Evolutionary conservation across 2,888 invertebrate species (phyloP).

Genomic region (Griposia aprilina): DNA sequence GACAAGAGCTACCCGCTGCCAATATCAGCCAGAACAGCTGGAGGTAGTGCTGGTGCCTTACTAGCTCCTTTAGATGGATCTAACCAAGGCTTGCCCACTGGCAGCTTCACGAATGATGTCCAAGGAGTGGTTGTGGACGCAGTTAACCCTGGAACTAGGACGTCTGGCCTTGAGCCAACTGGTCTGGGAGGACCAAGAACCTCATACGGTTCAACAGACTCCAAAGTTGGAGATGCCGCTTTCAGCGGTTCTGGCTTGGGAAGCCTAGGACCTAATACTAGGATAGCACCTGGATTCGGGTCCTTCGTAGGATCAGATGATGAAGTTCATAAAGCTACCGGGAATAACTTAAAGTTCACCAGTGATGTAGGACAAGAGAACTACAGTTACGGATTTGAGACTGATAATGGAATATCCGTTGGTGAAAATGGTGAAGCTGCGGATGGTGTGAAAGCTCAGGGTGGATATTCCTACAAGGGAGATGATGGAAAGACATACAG

Average conservation of each 20-base stretch:
- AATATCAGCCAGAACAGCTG: conserved; percentile 79
- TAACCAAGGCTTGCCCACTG: conserved; percentile 69
- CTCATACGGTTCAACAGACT: conserved; percentile 83
- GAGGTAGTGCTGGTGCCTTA: conserved; percentile 78
- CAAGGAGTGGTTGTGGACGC: conserved; percentile 88
- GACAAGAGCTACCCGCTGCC: conserved; percentile 84
- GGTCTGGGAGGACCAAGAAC: conserved; percentile 82
- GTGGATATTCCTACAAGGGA: conserved; percentile 83
- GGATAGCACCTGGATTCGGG: conserved; percentile 57
- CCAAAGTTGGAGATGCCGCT: conserved; percentile 87
- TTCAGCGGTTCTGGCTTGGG: conserved; percentile 76
- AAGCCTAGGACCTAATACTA: conserved; percentile 36
- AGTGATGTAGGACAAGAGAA: conserved; percentile 78
- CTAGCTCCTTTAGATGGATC: conserved; percentile 75
- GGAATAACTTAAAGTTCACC: conserved; percentile 75
- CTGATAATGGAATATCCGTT: conserved; percentile 84
- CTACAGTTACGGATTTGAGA: conserved; percentile 82
- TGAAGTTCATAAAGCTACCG: conserved; percentile 68
- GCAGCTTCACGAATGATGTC: conserved; percentile 82
- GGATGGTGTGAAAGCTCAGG: conserved; percentile 81
- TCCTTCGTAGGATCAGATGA: conserved; percentile 26
- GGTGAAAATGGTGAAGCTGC: conserved; percentile 79
- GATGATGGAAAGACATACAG: conserved; percentile 85
- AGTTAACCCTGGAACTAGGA: conserved; percentile 80
- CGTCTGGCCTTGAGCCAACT: conserved; percentile 73